Percentiles rank a stretch among this genome's conserved stretches.
phyloP scores from a whole-genome alignment of 2,113 vertebrate species.

The Smithornis capensis region DNA sequence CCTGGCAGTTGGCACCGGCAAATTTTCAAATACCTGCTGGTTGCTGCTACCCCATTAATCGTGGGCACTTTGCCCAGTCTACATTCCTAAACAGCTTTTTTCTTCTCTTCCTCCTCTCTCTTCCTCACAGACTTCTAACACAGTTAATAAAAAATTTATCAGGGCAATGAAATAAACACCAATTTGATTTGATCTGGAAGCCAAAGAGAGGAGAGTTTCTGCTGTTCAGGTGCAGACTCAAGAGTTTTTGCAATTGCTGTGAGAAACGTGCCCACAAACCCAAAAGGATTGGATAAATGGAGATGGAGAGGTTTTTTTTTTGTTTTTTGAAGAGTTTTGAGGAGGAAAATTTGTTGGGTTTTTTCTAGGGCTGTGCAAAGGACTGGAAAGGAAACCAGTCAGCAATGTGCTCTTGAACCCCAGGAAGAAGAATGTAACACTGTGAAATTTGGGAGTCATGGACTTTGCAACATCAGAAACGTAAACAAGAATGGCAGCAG shows the following conservation, averaged over 20 bases:
- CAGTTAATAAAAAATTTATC: slow-evolving; percentile 65
- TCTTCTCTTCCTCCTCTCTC: neutral
- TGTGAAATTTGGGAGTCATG: neutral
- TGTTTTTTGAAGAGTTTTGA: neutral
- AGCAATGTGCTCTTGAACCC: neutral
- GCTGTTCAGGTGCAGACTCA: neutral
- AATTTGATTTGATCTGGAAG: slow-evolving; percentile 49
- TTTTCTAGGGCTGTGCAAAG: neutral
- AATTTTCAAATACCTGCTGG: slow-evolving; percentile 66
- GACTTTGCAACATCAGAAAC: neutral
- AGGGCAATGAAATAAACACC: slow-evolving; percentile 51
- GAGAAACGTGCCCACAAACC: slow-evolving; percentile 6
- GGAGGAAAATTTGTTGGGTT: neutral
- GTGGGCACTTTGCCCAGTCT: slow-evolving; percentile 60
- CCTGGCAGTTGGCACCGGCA: slow-evolving; percentile 61
- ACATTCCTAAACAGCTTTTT: slow-evolving; percentile 55
- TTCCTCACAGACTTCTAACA: slow-evolving; percentile 19
- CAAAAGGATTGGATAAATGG: neutral
- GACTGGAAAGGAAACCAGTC: neutral
- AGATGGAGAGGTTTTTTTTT: neutral
- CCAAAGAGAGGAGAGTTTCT: slow-evolving; percentile 15
- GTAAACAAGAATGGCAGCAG: neutral
- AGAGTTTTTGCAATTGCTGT: neutral
- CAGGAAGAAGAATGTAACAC: neutral
- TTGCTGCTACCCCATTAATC: slow-evolving; percentile 67